Conservation (phyloP, 35 echinoderm and acorn worm genomes). For the Stichopus chloronotus region DNA sequence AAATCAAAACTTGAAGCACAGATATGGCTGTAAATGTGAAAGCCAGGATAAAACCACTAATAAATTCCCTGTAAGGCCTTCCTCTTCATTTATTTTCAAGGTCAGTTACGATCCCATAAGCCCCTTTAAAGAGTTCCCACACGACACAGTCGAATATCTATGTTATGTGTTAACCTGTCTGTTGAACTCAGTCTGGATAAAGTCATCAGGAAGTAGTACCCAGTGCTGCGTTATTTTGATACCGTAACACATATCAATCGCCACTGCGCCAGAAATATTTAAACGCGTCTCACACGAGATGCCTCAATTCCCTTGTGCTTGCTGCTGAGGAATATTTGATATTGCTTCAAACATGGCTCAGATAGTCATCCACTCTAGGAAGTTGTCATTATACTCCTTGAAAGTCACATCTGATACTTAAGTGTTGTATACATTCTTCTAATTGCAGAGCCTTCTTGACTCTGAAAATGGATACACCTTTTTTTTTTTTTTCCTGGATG, state of each 20-base stretch:
- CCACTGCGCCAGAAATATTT: neutral
- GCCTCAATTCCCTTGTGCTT: neutral
- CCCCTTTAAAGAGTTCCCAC: constrained; percentile 3
- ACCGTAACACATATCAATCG: neutral
- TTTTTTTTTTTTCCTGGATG: neutral
- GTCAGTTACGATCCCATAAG: constrained; percentile 32
- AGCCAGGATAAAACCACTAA: neutral
- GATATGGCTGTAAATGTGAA: neutral
- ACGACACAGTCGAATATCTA: neutral
- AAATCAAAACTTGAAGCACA: constrained; percentile 1
- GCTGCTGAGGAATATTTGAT: neutral
- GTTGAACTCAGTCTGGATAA: neutral
- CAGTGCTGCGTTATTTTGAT: neutral
- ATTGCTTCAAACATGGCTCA: neutral
- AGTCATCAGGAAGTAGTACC: neutral
- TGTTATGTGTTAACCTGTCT: constrained; percentile 9
- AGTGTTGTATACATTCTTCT: neutral
- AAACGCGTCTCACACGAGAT: neutral
- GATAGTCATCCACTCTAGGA: neutral
- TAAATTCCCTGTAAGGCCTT: neutral
- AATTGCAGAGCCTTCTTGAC: neutral
- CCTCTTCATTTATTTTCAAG: constrained; percentile 11
- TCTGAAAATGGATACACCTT: neutral
- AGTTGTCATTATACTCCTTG: neutral
- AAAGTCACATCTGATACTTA: neutral